Conservation (phyloP, 2,888 invertebrate genomes). For the Catocala fraxini region DNA sequence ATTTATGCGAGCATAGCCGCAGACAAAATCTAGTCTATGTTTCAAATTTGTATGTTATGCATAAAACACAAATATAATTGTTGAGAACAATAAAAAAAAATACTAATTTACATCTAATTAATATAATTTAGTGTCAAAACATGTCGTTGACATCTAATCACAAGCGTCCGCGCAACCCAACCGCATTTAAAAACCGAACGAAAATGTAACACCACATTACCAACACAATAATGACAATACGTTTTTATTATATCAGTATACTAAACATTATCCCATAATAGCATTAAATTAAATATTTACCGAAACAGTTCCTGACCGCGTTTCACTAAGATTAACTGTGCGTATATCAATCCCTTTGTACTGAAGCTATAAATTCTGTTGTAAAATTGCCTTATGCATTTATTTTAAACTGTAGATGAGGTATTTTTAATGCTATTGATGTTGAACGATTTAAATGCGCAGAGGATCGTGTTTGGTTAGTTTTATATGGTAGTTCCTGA, state of each 20-base stretch:
- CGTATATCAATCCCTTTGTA: constrained; percentile 51
- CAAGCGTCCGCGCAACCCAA: no score
- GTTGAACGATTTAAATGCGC: constrained; percentile 17
- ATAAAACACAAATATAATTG: no score
- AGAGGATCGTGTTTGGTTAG: constrained; percentile 1
- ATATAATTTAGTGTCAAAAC: no score
- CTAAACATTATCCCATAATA: constrained; percentile 13
- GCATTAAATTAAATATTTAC: constrained; percentile 22
- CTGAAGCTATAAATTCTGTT: constrained; percentile 43
- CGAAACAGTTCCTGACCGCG: constrained; percentile 13
- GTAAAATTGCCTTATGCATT: constrained; percentile 42
- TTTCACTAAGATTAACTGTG: constrained; percentile 42
- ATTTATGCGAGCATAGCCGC: no score
- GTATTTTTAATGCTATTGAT: constrained; percentile 43
- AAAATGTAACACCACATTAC: no score
- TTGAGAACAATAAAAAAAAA: no score
- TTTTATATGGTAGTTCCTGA: no score
- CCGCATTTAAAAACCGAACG: no score
- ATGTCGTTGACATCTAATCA: no score
- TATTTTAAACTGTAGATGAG: constrained; percentile 46
- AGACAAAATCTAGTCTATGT: no score
- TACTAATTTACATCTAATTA: no score
- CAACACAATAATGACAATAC: not conserved
- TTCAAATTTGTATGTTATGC: no score
- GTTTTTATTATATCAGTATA: not conserved